Evolutionary conservation across 1,140 invertebrate genomes (phyloP).

Genomic region (Zaprionus nigranus): DNA sequence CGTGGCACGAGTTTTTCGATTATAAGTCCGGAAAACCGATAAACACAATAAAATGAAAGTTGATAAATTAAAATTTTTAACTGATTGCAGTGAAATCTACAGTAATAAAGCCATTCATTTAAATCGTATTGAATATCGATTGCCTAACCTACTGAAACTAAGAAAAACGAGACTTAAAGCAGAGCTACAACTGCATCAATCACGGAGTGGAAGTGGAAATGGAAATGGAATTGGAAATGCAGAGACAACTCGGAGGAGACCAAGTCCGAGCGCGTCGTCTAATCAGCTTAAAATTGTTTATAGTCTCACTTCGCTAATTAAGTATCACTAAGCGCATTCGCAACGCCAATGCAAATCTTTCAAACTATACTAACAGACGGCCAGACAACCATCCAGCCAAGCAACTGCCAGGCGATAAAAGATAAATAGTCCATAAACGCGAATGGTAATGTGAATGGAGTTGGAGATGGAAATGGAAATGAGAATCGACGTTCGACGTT

Average conservation of each 20-base stretch:
- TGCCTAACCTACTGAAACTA: constrained; percentile 6
- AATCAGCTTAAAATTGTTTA: constrained; percentile 71
- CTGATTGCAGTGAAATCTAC: constrained; percentile 4
- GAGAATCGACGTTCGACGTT: constrained; percentile 10
- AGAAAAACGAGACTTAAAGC: not conserved
- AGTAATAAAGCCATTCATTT: constrained; percentile 1
- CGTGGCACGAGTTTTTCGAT: constrained; percentile 5
- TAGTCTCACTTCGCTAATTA: constrained; percentile 64
- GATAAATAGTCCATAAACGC: not conserved
- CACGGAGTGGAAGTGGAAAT: not conserved
- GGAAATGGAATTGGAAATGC: constrained; percentile 9
- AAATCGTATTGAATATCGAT: constrained; percentile 2
- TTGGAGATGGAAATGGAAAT: not conserved
- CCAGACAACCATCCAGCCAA: not conserved
- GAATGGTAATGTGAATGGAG: not conserved
- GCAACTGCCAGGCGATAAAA: not conserved
- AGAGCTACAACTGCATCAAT: constrained; percentile 5
- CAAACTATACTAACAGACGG: constrained; percentile 20
- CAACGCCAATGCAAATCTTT: constrained; percentile 48
- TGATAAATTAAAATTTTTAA: not conserved
- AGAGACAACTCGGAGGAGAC: not conserved
- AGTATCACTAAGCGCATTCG: constrained; percentile 64
- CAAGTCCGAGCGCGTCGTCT: constrained; percentile 8
- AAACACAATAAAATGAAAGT: constrained; percentile 9
- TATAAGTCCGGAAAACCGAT: not conserved